phyloP scores from a whole-genome alignment of 2,113 vertebrate species.

The Calidris pugnax region DNA sequence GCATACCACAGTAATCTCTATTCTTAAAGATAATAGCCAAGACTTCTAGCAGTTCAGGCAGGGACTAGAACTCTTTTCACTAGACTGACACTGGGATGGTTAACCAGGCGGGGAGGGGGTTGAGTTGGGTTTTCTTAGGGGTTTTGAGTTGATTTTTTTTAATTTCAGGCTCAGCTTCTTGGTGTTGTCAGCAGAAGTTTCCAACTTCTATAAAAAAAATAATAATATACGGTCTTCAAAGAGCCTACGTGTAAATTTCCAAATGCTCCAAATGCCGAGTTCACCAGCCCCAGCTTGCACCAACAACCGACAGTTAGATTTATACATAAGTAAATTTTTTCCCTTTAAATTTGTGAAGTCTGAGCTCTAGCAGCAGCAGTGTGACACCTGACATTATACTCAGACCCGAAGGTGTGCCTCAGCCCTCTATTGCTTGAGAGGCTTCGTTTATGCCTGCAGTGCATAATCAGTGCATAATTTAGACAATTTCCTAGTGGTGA shows the following conservation, averaged over 20 bases:
- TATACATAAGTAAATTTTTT: background rate
- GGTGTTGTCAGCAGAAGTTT: background rate
- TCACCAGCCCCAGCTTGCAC: background rate
- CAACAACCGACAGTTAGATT: background rate
- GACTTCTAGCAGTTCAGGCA: background rate
- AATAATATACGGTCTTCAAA: background rate
- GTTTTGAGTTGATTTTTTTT: background rate
- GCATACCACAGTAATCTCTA: background rate
- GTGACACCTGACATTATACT: background rate
- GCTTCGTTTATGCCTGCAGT: background rate
- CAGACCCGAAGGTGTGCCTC: background rate
- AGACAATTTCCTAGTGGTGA: background rate
- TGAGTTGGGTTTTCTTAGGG: background rate
- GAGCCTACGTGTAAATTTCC: background rate
- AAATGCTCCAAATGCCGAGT: background rate
- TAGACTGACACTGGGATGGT: background rate
- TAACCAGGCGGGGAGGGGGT: fast-evolving
- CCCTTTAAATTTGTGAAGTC: background rate
- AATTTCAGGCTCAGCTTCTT: background rate
- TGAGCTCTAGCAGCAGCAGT: background rate
- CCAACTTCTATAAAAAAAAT: background rate
- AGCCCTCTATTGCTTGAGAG: background rate
- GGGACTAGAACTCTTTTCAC: background rate
- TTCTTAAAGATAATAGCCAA: background rate
- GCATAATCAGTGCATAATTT: background rate